Conservation (phyloP, 1,140 invertebrate species). For the Zaprionus davidi region DNA sequence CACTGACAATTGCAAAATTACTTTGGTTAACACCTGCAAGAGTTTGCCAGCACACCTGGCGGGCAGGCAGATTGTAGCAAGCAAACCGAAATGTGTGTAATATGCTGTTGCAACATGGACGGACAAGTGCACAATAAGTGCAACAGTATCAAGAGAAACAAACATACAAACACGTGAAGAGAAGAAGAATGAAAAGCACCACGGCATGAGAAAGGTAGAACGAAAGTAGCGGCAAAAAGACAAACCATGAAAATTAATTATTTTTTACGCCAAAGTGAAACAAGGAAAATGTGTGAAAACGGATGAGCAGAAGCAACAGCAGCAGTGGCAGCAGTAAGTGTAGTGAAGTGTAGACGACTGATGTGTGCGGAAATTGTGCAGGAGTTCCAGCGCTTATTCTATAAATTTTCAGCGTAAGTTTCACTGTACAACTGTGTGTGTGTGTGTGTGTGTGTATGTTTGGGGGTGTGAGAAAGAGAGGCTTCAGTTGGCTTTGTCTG, state of each 20-base stretch:
- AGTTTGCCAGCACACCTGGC: constrained; percentile 8
- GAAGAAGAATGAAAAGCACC: background rate
- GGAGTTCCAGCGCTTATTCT: constrained; percentile 61
- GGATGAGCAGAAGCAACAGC: constrained; percentile 26
- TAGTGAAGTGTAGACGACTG: constrained; percentile 58
- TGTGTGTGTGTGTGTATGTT: constrained; percentile 14
- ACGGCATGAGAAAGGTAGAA: background rate
- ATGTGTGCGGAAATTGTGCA: constrained; percentile 69
- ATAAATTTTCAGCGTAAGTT: constrained; percentile 53
- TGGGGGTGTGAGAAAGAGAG: background rate
- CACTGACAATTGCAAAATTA: constrained; percentile 56
- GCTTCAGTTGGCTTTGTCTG: constrained; percentile 40
- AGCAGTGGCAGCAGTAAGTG: constrained; percentile 17
- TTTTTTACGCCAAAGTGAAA: constrained; percentile 51
- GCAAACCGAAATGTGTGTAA: constrained; percentile 30
- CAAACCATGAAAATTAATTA: constrained; percentile 74
- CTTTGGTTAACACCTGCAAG: constrained; percentile 61
- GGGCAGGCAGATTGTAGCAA: constrained; percentile 7
- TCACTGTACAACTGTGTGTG: background rate
- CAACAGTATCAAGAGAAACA: constrained; percentile 3
- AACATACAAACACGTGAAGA: constrained; percentile 7
- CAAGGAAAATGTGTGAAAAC: constrained; percentile 36
- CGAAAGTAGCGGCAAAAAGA: constrained; percentile 22
- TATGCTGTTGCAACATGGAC: constrained; percentile 15
- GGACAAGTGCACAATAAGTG: constrained; percentile 4